Evolutionary conservation across 2,888 invertebrate species (phyloP).

Genomic region (Cephus runcator): DNA sequence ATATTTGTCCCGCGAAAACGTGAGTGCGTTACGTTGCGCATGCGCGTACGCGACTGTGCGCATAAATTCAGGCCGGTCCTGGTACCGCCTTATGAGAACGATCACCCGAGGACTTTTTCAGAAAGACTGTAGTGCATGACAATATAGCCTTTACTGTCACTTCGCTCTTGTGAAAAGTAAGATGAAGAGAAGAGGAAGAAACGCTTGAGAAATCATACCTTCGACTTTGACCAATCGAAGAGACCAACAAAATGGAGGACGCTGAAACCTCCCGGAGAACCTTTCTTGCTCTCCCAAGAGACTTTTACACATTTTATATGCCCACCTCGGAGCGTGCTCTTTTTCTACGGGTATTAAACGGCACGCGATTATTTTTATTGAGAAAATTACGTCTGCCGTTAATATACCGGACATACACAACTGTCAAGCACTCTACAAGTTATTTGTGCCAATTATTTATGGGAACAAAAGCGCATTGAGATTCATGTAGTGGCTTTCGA

Average conservation of each 20-base stretch:
- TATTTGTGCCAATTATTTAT: background rate
- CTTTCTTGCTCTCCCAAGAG: background rate
- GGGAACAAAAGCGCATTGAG: background rate
- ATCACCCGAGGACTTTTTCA: constrained; percentile 38
- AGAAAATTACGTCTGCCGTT: background rate
- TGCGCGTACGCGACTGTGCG: background rate
- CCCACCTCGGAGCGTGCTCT: background rate
- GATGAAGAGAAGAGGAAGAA: background rate
- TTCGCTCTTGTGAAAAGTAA: constrained; percentile 1
- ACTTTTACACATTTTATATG: background rate
- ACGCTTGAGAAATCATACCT: background rate
- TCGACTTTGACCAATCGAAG: background rate
- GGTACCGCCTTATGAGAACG: background rate
- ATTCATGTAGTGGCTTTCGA: background rate
- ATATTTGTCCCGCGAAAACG: background rate
- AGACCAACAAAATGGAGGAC: background rate
- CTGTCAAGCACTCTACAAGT: background rate
- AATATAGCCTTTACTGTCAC: constrained; percentile 40
- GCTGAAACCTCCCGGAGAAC: background rate
- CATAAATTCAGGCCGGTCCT: background rate
- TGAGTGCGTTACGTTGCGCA: background rate
- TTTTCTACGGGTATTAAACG: background rate
- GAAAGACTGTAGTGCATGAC: constrained; percentile 60
- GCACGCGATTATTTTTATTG: background rate
- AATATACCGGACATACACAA: background rate